These are phyloP conservation scores for Crypturellus undulatus DNA, from an alignment of 2,113 vertebrate genomes.

Conservation along the genomic window DNA sequence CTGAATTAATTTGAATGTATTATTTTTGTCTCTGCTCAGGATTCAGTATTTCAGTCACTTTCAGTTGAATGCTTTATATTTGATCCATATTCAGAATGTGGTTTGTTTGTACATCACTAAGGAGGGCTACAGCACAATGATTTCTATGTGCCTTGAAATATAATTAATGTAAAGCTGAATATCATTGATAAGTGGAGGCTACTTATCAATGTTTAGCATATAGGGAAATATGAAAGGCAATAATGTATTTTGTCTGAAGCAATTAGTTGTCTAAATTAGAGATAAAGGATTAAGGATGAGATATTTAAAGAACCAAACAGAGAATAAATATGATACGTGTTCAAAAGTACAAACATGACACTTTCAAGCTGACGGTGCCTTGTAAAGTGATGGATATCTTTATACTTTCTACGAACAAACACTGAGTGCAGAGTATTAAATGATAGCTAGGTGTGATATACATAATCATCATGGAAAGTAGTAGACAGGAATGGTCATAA, in stretches of 20 bases:
- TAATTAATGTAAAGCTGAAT: slow-evolving; percentile 60
- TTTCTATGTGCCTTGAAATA: slow-evolving; percentile 35
- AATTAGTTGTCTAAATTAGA: slow-evolving; percentile 69
- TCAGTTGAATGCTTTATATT: neutral
- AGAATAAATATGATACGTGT: slow-evolving; percentile 23
- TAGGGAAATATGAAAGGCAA: slow-evolving; percentile 58
- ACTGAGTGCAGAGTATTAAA: neutral
- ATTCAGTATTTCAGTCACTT: slow-evolving; percentile 42
- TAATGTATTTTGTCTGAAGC: slow-evolving; percentile 60
- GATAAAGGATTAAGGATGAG: slow-evolving; percentile 63
- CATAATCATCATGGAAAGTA: neutral
- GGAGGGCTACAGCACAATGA: neutral
- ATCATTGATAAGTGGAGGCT: slow-evolving; percentile 69
- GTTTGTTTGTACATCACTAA: slow-evolving; percentile 29
- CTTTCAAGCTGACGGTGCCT: neutral
- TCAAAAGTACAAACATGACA: slow-evolving; percentile 32
- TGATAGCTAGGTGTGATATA: neutral
- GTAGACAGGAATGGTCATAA: neutral
- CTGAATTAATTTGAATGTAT: slow-evolving; percentile 53
- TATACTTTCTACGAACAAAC: neutral
- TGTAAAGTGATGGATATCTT: slow-evolving; percentile 11
- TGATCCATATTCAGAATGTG: neutral
- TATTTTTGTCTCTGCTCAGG: slow-evolving; percentile 3
- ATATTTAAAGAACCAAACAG: slow-evolving; percentile 34
- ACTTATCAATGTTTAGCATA: slow-evolving; percentile 67